phyloP scores from a whole-genome alignment of 2,888 invertebrate species.

The Diloba caeruleocephala region DNA sequence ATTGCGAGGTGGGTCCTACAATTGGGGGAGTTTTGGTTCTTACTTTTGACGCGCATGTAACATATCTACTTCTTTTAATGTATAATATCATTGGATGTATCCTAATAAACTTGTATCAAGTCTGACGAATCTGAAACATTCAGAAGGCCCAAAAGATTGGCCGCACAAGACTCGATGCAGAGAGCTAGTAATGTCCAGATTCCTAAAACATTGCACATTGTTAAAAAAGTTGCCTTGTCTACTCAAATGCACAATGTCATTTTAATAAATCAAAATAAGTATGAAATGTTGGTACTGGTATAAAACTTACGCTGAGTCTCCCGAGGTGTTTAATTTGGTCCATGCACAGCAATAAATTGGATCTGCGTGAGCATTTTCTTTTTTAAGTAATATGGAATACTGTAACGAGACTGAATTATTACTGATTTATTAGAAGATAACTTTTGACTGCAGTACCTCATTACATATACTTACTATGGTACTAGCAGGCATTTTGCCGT shows the following conservation, averaged over 20 bases:
- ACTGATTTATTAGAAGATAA: too few relatives aligned
- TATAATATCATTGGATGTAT: too few relatives aligned
- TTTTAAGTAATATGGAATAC: constrained; percentile 92
- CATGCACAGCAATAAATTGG: constrained; percentile 98
- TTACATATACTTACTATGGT: constrained; percentile 56
- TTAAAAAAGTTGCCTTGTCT: neutral
- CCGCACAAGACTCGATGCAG: too few relatives aligned
- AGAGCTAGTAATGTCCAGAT: too few relatives aligned
- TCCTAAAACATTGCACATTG: too few relatives aligned
- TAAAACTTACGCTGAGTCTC: constrained; percentile 80
- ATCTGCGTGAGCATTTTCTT: constrained; percentile 96
- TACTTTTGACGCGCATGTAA: neutral
- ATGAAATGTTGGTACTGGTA: neutral
- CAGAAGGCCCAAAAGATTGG: too few relatives aligned
- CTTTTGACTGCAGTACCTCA: too few relatives aligned
- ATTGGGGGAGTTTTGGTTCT: too few relatives aligned
- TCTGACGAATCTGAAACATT: neutral
- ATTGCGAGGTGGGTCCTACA: too few relatives aligned
- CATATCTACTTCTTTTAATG: too few relatives aligned
- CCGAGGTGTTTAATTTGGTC: constrained; percentile 90
- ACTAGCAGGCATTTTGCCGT: constrained; percentile 51
- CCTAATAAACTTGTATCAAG: neutral
- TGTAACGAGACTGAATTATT: constrained; percentile 73
- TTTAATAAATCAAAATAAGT: neutral
- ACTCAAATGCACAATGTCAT: neutral